Evolutionary conservation across 2,113 vertebrate species (phyloP).

Genomic region (Indri indri): DNA sequence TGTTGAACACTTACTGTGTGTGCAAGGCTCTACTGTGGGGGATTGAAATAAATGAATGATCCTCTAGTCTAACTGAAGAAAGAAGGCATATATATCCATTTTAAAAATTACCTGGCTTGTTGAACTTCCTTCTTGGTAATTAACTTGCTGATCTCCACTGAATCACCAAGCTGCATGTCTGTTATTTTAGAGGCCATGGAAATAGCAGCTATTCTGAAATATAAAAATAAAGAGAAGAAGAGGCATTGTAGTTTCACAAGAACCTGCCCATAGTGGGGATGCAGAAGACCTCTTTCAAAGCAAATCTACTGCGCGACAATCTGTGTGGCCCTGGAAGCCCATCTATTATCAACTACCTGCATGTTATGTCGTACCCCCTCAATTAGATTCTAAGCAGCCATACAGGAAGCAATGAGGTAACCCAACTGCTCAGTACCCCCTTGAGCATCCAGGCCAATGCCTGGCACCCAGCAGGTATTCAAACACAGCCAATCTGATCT

Average conservation of each 20-base stretch:
- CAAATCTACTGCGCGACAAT: not conserved
- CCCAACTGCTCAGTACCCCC: not conserved
- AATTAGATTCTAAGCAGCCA: not conserved
- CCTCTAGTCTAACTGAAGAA: conserved; percentile 10
- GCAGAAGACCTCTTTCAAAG: not conserved
- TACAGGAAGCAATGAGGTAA: not conserved
- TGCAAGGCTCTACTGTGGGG: not conserved
- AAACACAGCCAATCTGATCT: not conserved
- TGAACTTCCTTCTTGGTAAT: conserved; percentile 97
- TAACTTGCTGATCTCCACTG: conserved; percentile 94
- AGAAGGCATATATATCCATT: not conserved
- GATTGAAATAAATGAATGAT: not conserved
- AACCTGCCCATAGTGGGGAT: not conserved
- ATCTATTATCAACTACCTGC: not conserved
- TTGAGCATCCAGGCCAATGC: not conserved
- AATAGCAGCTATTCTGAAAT: conserved; percentile 94
- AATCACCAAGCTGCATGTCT: conserved; percentile 96
- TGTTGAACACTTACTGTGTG: not conserved
- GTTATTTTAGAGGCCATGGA: conserved; percentile 96
- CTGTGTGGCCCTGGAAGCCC: not conserved
- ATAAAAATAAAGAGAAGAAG: not conserved
- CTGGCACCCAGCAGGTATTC: not conserved
- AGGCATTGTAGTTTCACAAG: not conserved
- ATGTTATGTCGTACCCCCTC: not conserved
- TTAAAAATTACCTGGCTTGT: conserved; percentile 89